Conservation (phyloP, 1,140 invertebrate genomes). For the Plutomurus gul region DNA sequence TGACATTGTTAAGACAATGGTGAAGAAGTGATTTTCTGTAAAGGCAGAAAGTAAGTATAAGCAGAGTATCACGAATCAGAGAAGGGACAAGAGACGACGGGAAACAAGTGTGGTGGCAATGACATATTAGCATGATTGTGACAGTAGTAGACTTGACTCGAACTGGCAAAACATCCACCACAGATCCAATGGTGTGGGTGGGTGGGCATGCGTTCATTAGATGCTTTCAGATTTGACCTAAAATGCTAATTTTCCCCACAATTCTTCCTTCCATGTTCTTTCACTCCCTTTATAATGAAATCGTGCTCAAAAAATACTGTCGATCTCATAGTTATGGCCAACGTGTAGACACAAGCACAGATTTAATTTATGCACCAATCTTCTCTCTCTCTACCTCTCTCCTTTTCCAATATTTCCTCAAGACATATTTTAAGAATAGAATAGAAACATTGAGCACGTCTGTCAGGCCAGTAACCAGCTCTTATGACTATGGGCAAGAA, state of each 20-base stretch:
- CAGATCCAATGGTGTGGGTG: not conserved
- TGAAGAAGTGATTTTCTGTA: too few species aligned
- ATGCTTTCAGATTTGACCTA: constrained; percentile 20
- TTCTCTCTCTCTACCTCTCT: not conserved
- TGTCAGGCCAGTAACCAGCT: constrained; percentile 17
- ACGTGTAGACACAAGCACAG: not conserved
- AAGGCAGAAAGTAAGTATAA: too few species aligned
- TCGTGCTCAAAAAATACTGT: constrained; percentile 10
- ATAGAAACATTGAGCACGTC: constrained; percentile 23
- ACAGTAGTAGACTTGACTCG: not conserved
- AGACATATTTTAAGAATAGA: constrained; percentile 19
- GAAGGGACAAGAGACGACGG: not conserved
- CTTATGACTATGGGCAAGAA: constrained; percentile 9
- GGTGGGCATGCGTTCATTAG: not conserved
- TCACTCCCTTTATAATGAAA: constrained; percentile 29
- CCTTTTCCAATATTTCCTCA: constrained; percentile 24
- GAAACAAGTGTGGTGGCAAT: not conserved
- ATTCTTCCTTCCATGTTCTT: constrained; percentile 7
- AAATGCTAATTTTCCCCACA: constrained; percentile 19
- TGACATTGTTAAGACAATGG: too few species aligned
- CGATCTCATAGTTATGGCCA: constrained; percentile 26
- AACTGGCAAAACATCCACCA: constrained; percentile 10
- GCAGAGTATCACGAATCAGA: too few species aligned
- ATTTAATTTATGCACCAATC: constrained; percentile 14
- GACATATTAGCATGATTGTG: constrained; percentile 14